These are phyloP conservation scores for Rhodeus uyekii DNA, from an alignment of 2,797 vertebrate species.

Conservation along the genomic window DNA sequence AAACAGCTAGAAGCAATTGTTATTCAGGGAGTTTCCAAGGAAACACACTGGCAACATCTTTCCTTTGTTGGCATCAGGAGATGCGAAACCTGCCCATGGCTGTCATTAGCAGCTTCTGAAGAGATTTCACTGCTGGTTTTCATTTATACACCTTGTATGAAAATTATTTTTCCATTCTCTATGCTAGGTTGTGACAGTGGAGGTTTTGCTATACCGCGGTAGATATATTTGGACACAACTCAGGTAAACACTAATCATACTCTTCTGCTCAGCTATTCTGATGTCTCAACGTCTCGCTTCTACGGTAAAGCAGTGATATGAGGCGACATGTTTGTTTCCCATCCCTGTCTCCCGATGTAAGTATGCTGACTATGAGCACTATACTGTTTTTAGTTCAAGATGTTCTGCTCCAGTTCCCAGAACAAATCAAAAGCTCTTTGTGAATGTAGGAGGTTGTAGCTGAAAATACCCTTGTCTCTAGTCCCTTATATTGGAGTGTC, in stretches of 20 bases:
- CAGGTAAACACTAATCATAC: conserved; percentile 15
- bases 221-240: conserved; percentile 9
- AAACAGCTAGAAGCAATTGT: conserved; percentile 25
- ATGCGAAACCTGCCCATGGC: conserved; percentile 8
- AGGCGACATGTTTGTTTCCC: conserved; percentile 38
- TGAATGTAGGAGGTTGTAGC: conserved; percentile 30
- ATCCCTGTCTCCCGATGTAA: conserved; percentile 10
- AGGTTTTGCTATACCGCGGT: neutral
- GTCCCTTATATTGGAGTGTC: neutral
- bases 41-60: conserved; percentile 20
- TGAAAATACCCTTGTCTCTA: neutral
- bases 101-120: conserved; percentile 7
- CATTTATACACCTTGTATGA: neutral
- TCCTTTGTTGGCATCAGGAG: conserved; percentile 13
- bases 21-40: conserved; percentile 20
- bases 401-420: conserved; percentile 53
- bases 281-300: neutral
- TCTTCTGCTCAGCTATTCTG: neutral
- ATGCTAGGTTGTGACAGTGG: neutral
- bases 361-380: conserved; percentile 22
- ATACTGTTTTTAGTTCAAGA: conserved; percentile 38
- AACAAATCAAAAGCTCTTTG: conserved; percentile 48
- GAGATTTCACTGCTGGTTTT: conserved; percentile 12
- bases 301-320: neutral
- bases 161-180: neutral